phyloP scores from a whole-genome alignment of 2,797 vertebrate genomes.

The Falco columbarius region DNA sequence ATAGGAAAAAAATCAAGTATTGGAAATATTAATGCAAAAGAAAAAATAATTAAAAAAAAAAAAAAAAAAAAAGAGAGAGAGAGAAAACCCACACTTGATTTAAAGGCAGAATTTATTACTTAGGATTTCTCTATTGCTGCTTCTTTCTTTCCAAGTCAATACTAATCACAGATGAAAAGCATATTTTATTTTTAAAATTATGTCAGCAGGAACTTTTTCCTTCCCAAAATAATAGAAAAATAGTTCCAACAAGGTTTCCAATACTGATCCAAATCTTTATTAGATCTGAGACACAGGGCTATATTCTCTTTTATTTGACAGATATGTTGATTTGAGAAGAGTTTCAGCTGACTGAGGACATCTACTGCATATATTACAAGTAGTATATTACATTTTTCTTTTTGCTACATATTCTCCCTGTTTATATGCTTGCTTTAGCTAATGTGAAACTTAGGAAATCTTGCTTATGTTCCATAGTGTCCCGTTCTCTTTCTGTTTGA shows the following conservation, averaged over 20 bases:
- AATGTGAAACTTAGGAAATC: neutral
- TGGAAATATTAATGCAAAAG: neutral
- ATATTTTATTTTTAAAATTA: neutral
- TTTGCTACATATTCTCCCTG: neutral
- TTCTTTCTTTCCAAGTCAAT: neutral
- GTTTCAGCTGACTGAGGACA: neutral
- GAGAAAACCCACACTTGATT: neutral
- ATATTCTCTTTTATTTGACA: neutral
- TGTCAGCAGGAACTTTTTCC: neutral
- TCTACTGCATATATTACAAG: neutral
- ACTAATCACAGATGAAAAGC: neutral
- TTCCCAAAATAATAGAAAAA: neutral
- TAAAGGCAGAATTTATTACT: neutral
- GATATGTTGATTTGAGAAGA: neutral
- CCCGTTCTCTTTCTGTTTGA: neutral
- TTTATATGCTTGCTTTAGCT: neutral
- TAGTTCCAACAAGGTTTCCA: neutral
- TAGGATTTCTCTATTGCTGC: neutral
- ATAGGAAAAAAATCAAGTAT: neutral
- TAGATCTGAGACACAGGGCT: neutral
- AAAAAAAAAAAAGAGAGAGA: too few relatives aligned
- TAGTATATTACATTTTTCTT: neutral
- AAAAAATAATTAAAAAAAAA: too few relatives aligned
- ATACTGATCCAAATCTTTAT: neutral
- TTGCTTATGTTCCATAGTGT: neutral